Evolutionary conservation across 2,113 vertebrate genomes (phyloP), one percentile per base, ranked within the genome.

Genomic region (Aptenodytes patagonicus): DNA sequence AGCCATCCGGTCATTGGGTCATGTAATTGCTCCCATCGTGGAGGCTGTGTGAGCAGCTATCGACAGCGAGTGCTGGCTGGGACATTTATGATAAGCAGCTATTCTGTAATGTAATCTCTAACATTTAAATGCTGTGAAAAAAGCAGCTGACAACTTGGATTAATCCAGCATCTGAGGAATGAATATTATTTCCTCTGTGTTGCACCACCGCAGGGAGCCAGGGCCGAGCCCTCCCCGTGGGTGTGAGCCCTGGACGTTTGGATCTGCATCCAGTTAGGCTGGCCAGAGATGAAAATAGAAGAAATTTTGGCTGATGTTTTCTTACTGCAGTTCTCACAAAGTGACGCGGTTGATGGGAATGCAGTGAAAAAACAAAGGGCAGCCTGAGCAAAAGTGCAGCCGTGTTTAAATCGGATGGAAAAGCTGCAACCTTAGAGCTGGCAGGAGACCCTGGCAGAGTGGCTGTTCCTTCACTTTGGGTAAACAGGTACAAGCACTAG

Each of bases 1-100:
- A 14, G 42, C 36, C 7, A 0, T 8, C 62, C 1, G 0, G 1
- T 9, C 2, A 2, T 17, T 6, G 61, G 24, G 28, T 21, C 17
- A 0, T 4, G 60, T 29, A 29, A 3, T 9, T 0, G 0, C 60
- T 49, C 34, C 17, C 1, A 1, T 29, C 8, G 1, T 1, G 29
- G 34, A 4, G 6, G 68, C 71, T 49, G 26, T 0, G 1, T 6
- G 69, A 42, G 82, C 55, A 38, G 77, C 26, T 7, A 21, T 10
- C 1, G 4, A 5, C 77, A 62, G 12, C 0, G 0, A 57, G 7
- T 1, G 4, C 40, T 28, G 75, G 26, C 51, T 15, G 61, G 26
- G 60, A 5, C 26, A 4, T 8, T 17, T 42, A 5, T 17, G 34
- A 49, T 16, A 11, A 71, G 83, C 81, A 64, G 87, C 89, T 87